Percentiles rank a stretch among this genome's conserved stretches.
Conservation (phyloP, 2,888 invertebrate genomes). For the Hypomecis punctinalis region DNA sequence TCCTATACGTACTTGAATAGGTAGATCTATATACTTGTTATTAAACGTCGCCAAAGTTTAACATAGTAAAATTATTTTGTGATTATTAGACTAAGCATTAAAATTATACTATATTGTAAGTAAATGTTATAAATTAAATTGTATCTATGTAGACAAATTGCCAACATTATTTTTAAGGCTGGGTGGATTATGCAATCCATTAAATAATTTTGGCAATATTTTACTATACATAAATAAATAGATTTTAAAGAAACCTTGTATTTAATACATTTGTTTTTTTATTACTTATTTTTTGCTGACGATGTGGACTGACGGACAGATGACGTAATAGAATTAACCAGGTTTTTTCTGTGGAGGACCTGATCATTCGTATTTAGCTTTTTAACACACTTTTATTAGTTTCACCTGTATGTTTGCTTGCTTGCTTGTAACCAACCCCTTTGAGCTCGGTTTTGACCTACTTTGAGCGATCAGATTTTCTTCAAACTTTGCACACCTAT, state of each 20-base stretch:
- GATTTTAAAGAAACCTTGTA: conserved; percentile 33
- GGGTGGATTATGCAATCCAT: conserved; percentile 72
- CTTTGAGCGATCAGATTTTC: too few species aligned
- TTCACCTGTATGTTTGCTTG: too few species aligned
- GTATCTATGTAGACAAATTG: conserved; percentile 48
- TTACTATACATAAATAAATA: conserved; percentile 35
- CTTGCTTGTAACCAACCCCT: too few species aligned
- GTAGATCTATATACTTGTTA: neutral
- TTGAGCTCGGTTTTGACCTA: too few species aligned
- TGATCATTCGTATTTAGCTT: too few species aligned
- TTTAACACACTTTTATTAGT: too few species aligned
- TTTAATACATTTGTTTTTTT: conserved; percentile 47
- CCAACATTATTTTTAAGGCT: conserved; percentile 72
- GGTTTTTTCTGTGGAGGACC: neutral
- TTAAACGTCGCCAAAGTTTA: conserved; percentile 14
- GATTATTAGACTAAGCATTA: conserved; percentile 21
- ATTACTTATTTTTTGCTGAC: neutral
- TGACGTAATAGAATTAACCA: too few species aligned
- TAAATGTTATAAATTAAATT: conserved; percentile 40
- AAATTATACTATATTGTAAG: conserved; percentile 17
- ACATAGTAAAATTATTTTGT: conserved; percentile 9
- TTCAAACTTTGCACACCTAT: too few species aligned
- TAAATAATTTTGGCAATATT: conserved; percentile 65
- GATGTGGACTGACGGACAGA: too few species aligned
- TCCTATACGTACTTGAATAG: neutral